Evolutionary conservation across 2,113 vertebrate genomes (phyloP), one percentile per base, ranked within the genome.

Genomic region (Pantherophis guttatus): DNA sequence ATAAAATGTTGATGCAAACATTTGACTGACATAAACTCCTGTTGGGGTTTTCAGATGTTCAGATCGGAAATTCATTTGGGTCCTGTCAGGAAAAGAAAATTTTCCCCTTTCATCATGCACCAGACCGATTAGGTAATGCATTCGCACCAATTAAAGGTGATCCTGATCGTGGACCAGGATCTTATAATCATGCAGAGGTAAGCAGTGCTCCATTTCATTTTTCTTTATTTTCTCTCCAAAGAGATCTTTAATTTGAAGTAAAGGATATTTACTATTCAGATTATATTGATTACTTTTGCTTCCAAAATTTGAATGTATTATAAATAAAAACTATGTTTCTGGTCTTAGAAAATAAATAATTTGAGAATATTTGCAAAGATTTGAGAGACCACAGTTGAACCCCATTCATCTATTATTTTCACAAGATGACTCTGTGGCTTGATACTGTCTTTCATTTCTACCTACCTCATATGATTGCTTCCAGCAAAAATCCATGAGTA

Each of bases 181-280:
- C 23, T 89, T 98, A 99, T 94, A 81, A 97, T 52, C 95, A 94
- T 93, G 97, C 98, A 0, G 93, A 97, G 93, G 98, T 99, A 94
- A 97, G 97, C 91, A 59, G 19, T 87, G 24, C n/a, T 21, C 21
- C 12, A 2, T 48, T 86, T 93, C 26, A 59, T 19, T 26, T 90
- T 59, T 48, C 44, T 58, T 17, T 86, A 53, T 86, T 86, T 89
- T 88, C 11, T 55, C 15, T n/a, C 33, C 44, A 75, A 65, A 65
- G 1, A 0, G 1, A 54, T 53, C 21, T 53, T 88, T 70, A 33
- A 29, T 90, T 86, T 44, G 19, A 90, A 93, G 21, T 86, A 59
- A 62, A 65, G 86, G 29, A 54, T 29, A 53, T 19, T 86, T 21
- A 24, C 44, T 53, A 48, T 50, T 86, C 44, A 23, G 33, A 39